These are phyloP conservation scores for Okamejei kenojei DNA, from an alignment of 2,797 vertebrate genomes.

Conservation along the genomic window DNA sequence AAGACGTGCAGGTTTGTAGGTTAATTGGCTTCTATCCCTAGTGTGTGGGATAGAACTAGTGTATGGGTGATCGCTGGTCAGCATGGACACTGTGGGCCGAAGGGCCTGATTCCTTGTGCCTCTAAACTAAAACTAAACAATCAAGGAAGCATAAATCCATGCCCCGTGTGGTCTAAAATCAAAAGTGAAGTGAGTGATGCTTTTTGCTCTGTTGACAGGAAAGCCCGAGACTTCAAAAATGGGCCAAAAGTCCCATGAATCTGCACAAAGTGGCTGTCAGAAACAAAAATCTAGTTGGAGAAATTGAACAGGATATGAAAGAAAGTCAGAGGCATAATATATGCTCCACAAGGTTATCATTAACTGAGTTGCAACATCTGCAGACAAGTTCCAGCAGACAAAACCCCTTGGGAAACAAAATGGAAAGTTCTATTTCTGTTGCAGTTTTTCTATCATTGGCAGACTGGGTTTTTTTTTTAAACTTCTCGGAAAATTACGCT, in stretches of 20 bases:
- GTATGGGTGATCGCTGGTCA: too few relatives aligned
- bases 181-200: neutral
- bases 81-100: too few relatives aligned
- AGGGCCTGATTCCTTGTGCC: too few relatives aligned
- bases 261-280: neutral
- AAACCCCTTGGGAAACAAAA: neutral
- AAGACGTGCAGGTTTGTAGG: too few relatives aligned
- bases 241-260: neutral
- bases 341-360: neutral
- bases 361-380: neutral
- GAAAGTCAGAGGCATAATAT: neutral
- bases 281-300: neutral
- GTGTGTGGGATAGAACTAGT: too few relatives aligned
- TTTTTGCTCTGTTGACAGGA: neutral
- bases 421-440: neutral
- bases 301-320: neutral
- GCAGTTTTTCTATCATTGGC: neutral
- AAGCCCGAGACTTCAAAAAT: neutral
- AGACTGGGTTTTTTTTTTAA: neutral
- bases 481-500: neutral
- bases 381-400: neutral
- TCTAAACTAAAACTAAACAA: neutral
- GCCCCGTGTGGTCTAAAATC: neutral
- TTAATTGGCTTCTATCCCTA: too few relatives aligned
- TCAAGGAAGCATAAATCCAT: neutral